These are phyloP conservation scores for Megalopta genalis DNA, from an alignment of 1,140 invertebrate genomes.

Conservation along the genomic window DNA sequence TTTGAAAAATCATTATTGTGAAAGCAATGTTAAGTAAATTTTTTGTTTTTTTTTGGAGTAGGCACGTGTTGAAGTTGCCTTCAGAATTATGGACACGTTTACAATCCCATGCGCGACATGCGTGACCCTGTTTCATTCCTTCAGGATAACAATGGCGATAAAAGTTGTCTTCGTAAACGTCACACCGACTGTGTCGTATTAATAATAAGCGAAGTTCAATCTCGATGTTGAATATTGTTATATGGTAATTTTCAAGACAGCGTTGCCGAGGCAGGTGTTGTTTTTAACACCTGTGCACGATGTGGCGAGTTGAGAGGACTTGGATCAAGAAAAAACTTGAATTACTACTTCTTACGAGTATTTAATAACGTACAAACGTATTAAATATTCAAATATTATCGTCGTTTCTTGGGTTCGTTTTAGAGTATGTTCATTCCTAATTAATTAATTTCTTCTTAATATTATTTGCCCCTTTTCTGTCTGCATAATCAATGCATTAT, in stretches of 20 bases:
- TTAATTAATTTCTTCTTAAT: too few relatives aligned
- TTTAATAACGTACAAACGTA: not conserved
- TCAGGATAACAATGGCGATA: not conserved
- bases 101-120: too few relatives aligned
- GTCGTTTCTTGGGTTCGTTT: too few relatives aligned
- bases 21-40: too few relatives aligned
- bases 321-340: slow-evolving; percentile 5
- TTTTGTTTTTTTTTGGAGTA: too few relatives aligned
- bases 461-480: too few relatives aligned
- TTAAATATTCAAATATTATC: slow-evolving; percentile 6
- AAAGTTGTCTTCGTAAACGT: not conserved
- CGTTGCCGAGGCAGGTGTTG: slow-evolving; percentile 41
- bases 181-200: not conserved
- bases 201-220: slow-evolving; percentile 9
- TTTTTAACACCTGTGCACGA: slow-evolving; percentile 42
- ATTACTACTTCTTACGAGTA: slow-evolving; percentile 49
- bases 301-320: not conserved
- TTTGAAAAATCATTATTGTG: too few relatives aligned
- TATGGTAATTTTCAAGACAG: not conserved
- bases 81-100: not conserved
- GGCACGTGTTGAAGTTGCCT: too few relatives aligned
- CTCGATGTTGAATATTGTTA: not conserved
- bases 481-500: too few relatives aligned
- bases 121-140: not conserved
- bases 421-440: too few relatives aligned